Percentiles rank a stretch among this genome's conserved stretches.
Evolutionary conservation across 2,888 invertebrate genomes (phyloP).

Genomic region (Phaonia tiefii): DNA sequence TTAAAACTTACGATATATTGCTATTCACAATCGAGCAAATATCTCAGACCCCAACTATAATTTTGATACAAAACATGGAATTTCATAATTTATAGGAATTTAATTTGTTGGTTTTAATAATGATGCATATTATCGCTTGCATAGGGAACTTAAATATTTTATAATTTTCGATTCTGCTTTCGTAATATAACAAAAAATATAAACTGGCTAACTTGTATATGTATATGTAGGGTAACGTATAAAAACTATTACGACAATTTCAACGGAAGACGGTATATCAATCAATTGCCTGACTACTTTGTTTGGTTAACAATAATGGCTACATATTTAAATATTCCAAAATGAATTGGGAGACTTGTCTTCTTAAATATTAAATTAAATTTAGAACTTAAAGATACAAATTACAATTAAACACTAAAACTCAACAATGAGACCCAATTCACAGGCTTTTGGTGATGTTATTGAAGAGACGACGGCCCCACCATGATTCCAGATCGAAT

Average conservation of each 20-base stretch:
- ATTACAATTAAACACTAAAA: conserved; percentile 21
- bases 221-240: conserved; percentile 27
- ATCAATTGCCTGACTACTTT: conserved; percentile 32
- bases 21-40: no score
- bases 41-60: no score
- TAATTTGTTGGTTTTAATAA: no score
- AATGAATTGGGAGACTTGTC: neutral
- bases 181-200: conserved; percentile 26
- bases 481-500: conserved; percentile 94
- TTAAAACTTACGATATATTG: no score
- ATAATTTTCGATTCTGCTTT: no score
- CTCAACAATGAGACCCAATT: conserved; percentile 69
- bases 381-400: conserved; percentile 61
- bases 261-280: conserved; percentile 51
- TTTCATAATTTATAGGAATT: no score
- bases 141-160: no score
- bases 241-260: conserved; percentile 18
- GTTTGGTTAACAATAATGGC: conserved; percentile 9
- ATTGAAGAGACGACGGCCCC: conserved; percentile 92
- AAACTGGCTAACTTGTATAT: conserved; percentile 33
- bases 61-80: no score
- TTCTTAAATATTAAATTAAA: conserved; percentile 56
- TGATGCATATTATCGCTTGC: no score
- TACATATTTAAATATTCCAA: conserved; percentile 45
- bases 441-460: conserved; percentile 91